Base-by-base conservation (phyloP, 2,888 invertebrate species). In the Stenoptilia bipunctidactyla region DNA sequence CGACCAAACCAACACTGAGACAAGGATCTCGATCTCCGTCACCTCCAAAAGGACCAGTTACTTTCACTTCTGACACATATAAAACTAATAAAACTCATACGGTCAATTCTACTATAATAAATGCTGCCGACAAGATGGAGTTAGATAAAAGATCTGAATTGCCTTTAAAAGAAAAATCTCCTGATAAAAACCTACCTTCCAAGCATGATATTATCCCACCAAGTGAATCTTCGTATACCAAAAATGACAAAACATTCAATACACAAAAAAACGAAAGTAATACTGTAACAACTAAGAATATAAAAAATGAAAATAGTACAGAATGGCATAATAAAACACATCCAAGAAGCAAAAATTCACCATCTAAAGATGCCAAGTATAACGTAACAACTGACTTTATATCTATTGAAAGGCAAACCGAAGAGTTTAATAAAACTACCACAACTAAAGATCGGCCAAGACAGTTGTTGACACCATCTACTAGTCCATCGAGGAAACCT, bases 401-500 rank as follows among this genome's bases (percentile, higher is more conserved):
- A 15, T 40, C 56, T 14, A 52, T 55, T 30, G 80, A 82, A 46
- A 68, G 39, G 53, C 59, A 50, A 15, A 60, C 51, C 1, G 80
- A 79, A 48, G 66, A 69, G 43, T 45, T 48, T 1, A 66, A 63
- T 44, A 75, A 68, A 48, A 65, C 53, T 39, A 50, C 44, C 10
- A 37, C 43, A 2, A 40, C 46, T n/a, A 73, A 61, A 44, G 65
- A 66, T 15, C 67, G 47, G 30, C 62, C 80, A 6, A 69, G 80
- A 15, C 79, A 76, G 48, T 57, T 82, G 3, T 48, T 75, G 1
- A 83, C 86, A 33, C 85, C 86, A n/a, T 77, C 84, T 14, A 70
- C 77, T 2, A 86, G 85, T 46, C 86, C 86, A 2, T 80, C 84
- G 2, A 66, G 85, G 38, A 73, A 69, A 50, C 66, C 70, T 15